A percentile compares a stretch with the other conserved stretches of the same genome.
phyloP scores from a whole-genome alignment of 23 tunicate genomes.

The Diplosoma virens region DNA sequence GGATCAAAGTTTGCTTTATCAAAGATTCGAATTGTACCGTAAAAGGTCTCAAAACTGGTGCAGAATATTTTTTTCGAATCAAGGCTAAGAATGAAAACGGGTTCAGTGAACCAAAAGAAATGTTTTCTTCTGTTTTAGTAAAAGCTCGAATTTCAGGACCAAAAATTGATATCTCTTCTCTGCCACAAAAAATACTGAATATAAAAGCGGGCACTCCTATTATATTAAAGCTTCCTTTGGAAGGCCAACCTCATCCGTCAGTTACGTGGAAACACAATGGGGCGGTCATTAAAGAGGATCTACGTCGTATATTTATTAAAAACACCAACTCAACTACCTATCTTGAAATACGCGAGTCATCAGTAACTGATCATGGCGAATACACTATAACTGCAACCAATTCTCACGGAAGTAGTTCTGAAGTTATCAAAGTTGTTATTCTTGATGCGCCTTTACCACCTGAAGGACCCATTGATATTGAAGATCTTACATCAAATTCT shows the following conservation, averaged over 20 bases:
- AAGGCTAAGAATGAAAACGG: slow-evolving; percentile 87
- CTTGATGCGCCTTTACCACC: slow-evolving; percentile 85
- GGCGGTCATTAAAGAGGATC: slow-evolving; percentile 58
- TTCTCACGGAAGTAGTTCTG: slow-evolving; percentile 63
- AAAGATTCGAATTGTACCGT: slow-evolving; percentile 49
- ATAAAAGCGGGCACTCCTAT: slow-evolving; percentile 87
- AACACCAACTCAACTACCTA: slow-evolving; percentile 19
- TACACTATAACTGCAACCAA: slow-evolving; percentile 68
- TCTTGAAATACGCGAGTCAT: slow-evolving; percentile 81
- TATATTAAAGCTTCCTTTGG: slow-evolving; percentile 45
- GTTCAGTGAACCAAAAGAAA: slow-evolving; percentile 70
- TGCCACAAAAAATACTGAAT: slow-evolving; percentile 62
- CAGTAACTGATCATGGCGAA: slow-evolving; percentile 72
- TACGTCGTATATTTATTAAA: slow-evolving; percentile 56
- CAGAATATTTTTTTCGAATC: slow-evolving; percentile 85
- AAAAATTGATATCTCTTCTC: slow-evolving; percentile 50
- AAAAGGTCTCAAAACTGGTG: slow-evolving; percentile 72
- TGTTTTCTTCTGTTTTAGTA: slow-evolving; percentile 72
- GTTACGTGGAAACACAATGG: slow-evolving; percentile 68
- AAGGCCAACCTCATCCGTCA: slow-evolving; percentile 75
- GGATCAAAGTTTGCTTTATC: slow-evolving; percentile 58
- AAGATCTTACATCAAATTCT: slow-evolving; percentile 61
- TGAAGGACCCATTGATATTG: slow-evolving; percentile 62
- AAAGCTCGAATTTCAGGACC: slow-evolving; percentile 72
- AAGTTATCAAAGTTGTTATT: slow-evolving; percentile 64